Evolutionary conservation across 1,140 invertebrate species (phyloP).

Genomic region (Philaenus spumarius): DNA sequence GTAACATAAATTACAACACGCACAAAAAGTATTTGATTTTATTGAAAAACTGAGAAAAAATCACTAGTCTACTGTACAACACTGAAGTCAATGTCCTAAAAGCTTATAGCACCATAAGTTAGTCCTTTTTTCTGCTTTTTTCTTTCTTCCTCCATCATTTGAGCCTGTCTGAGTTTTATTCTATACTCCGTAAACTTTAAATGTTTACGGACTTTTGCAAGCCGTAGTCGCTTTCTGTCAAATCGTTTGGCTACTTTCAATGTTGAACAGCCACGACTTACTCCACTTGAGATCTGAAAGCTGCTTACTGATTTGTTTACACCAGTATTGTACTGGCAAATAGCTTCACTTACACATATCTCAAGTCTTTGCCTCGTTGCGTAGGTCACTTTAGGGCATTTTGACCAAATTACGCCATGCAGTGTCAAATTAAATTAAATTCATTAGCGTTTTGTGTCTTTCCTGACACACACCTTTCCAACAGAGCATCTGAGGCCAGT

Average conservation of each 20-base stretch:
- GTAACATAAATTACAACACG: too few relatives aligned
- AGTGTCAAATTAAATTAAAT: too few relatives aligned
- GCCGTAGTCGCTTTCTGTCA: background rate
- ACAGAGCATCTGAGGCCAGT: background rate
- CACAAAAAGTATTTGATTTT: too few relatives aligned
- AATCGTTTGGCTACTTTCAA: background rate
- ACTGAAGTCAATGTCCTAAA: too few relatives aligned
- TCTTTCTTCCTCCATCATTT: background rate
- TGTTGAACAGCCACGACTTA: background rate
- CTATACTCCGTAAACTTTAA: conserved; percentile 1
- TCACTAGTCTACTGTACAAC: too few relatives aligned
- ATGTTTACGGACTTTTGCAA: background rate
- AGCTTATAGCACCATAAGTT: too few relatives aligned
- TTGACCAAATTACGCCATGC: background rate
- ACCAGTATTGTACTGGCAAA: too few relatives aligned
- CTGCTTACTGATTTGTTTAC: background rate
- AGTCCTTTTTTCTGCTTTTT: too few relatives aligned
- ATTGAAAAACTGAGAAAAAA: too few relatives aligned
- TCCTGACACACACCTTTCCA: too few relatives aligned
- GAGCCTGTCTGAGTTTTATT: background rate
- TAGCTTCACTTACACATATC: background rate
- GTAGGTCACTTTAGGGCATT: background rate
- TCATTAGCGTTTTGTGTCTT: background rate
- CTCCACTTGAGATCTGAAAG: background rate
- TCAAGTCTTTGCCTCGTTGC: background rate